These are phyloP conservation scores for Agrochola lychnidis DNA, from an alignment of 2,888 invertebrate genomes.

Conservation along the genomic window DNA sequence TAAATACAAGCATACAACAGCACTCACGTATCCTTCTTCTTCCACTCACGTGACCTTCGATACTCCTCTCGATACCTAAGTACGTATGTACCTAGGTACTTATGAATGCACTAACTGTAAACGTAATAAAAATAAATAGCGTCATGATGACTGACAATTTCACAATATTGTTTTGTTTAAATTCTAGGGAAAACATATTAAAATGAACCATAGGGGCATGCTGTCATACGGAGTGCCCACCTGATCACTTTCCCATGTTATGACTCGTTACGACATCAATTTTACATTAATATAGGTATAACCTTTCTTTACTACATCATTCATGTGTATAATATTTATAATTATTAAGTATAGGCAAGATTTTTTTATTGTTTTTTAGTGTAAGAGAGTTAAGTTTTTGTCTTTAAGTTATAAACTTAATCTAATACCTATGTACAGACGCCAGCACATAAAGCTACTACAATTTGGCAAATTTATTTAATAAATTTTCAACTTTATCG, in stretches of 20 bases:
- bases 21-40: no score
- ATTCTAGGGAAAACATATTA: constrained; percentile 25
- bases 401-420: no score
- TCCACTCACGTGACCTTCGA: no score
- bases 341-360: no score
- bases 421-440: no score
- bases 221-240: constrained; percentile 20
- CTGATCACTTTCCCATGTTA: constrained; percentile 14
- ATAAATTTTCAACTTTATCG: no score
- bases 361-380: no score
- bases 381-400: no score
- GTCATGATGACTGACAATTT: constrained; percentile 24
- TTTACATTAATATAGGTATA: constrained; percentile 4
- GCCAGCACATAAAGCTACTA: no score
- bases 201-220: constrained; percentile 38
- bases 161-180: constrained; percentile 41
- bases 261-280: constrained; percentile 11
- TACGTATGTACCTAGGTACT: neutral
- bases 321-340: neutral
- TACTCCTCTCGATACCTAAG: neutral
- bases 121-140: neutral
- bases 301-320: constrained; percentile 12
- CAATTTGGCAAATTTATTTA: no score
- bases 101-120: neutral
- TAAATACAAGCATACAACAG: no score